phyloP scores from a whole-genome alignment of 1,140 invertebrate species.

The Megalonaias nervosa region DNA sequence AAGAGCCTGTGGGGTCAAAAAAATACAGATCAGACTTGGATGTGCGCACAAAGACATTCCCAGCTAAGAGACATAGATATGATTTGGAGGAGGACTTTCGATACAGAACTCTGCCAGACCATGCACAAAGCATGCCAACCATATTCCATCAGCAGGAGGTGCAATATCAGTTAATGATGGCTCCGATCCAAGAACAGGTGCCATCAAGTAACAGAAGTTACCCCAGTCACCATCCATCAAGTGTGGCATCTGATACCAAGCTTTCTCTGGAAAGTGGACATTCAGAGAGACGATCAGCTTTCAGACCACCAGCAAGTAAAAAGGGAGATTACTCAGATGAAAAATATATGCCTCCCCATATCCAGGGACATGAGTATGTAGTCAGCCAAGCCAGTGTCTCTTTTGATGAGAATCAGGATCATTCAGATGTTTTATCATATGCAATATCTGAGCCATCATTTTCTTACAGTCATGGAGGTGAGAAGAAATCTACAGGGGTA shows the following conservation, averaged over 20 bases:
- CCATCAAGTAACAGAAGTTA: constrained; percentile 18
- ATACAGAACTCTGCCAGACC: constrained; percentile 27
- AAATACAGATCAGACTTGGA: constrained; percentile 22
- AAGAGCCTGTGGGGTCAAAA: too few species aligned
- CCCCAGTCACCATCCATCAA: not conserved
- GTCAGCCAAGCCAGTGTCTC: too few species aligned
- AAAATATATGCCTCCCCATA: too few species aligned
- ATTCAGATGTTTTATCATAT: too few species aligned
- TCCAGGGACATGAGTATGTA: too few species aligned
- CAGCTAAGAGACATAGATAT: constrained; percentile 10
- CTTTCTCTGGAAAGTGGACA: not conserved
- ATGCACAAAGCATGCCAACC: constrained; percentile 34
- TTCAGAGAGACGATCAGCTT: not conserved
- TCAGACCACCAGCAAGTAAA: not conserved
- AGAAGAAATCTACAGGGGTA: too few species aligned
- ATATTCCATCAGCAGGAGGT: constrained; percentile 31
- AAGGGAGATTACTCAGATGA: too few species aligned
- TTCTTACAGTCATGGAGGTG: too few species aligned
- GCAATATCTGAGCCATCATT: too few species aligned
- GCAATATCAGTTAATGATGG: constrained; percentile 16
- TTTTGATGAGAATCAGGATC: too few species aligned
- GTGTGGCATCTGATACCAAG: not conserved
- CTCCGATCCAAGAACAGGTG: constrained; percentile 1
- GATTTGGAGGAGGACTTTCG: constrained; percentile 33
- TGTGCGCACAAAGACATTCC: constrained; percentile 26